phyloP scores from a whole-genome alignment of 2,113 vertebrate genomes.

The Dascyllus trimaculatus region DNA sequence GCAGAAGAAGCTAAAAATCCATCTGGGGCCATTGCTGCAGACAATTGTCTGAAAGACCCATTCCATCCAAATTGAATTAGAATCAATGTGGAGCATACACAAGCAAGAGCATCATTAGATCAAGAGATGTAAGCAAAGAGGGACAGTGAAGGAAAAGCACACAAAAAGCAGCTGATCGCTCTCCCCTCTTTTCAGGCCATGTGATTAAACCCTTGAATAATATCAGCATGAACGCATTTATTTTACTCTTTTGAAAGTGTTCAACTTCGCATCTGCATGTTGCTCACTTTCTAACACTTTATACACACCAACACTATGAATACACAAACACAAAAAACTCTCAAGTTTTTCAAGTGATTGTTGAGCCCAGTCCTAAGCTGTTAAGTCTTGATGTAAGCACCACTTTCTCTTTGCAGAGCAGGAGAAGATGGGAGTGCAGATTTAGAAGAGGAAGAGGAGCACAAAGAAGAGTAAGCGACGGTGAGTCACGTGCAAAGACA shows the following conservation, averaged over 20 bases:
- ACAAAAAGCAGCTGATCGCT: slow-evolving; percentile 55
- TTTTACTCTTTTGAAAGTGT: slow-evolving; percentile 31
- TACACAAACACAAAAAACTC: slow-evolving; percentile 12
- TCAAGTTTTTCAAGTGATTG: slow-evolving; percentile 43
- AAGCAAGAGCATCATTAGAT: slow-evolving; percentile 78
- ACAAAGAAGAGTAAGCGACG: slow-evolving; percentile 35
- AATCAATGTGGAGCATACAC: slow-evolving; percentile 83
- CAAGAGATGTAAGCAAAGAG: slow-evolving; percentile 69
- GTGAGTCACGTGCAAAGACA: slow-evolving; percentile 66
- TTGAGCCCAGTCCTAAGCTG: slow-evolving; percentile 32
- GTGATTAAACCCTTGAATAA: slow-evolving; percentile 52
- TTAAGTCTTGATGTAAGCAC: slow-evolving; percentile 47
- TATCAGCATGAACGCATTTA: slow-evolving; percentile 36
- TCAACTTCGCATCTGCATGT: slow-evolving; percentile 30
- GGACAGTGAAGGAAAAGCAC: slow-evolving; percentile 57
- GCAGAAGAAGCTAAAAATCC: slow-evolving; percentile 81
- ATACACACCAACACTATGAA: slow-evolving; percentile 17
- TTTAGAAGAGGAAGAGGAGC: slow-evolving; percentile 26
- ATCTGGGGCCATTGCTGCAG: slow-evolving; percentile 81
- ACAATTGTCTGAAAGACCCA: slow-evolving; percentile 84
- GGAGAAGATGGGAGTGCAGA: slow-evolving; percentile 24
- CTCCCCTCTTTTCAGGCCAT: slow-evolving; percentile 45
- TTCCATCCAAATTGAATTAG: slow-evolving; percentile 87
- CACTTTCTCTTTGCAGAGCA: slow-evolving; percentile 47
- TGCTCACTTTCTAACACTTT: slow-evolving; percentile 20